Conservation (phyloP, 2,113 vertebrate species). For the Leucoraja erinaceus region DNA sequence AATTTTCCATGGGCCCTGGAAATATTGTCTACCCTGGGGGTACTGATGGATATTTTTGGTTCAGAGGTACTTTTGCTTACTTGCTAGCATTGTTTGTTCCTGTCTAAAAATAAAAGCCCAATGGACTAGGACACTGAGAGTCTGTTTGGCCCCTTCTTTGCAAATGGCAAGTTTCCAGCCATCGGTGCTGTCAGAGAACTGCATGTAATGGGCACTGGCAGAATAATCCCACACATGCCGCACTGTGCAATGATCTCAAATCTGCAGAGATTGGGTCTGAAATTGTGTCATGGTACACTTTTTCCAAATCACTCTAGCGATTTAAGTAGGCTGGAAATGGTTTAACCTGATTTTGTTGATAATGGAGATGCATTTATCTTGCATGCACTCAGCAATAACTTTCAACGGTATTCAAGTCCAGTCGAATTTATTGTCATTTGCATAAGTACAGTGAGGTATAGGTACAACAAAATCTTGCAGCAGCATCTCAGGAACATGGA, state of each 20-base stretch:
- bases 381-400: not conserved
- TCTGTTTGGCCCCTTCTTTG: not conserved
- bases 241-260: not conserved
- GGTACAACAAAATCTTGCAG: no score
- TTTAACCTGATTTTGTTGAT: not conserved
- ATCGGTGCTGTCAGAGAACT: not conserved
- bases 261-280: not conserved
- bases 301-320: not conserved
- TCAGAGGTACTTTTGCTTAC: not conserved
- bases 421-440: no score
- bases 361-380: no score
- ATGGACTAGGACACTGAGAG: not conserved
- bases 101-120: conserved; percentile 8
- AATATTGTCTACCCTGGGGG: not conserved
- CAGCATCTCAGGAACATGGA: no score
- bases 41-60: not conserved
- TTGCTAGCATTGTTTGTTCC: not conserved
- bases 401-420: not conserved
- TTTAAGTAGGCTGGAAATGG: no score
- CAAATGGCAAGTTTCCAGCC: not conserved
- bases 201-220: not conserved
- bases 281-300: not conserved
- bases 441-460: no score
- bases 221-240: not conserved
- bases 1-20: not conserved